Conservation (phyloP, 1,140 invertebrate genomes). For the Drosophila burlai region DNA sequence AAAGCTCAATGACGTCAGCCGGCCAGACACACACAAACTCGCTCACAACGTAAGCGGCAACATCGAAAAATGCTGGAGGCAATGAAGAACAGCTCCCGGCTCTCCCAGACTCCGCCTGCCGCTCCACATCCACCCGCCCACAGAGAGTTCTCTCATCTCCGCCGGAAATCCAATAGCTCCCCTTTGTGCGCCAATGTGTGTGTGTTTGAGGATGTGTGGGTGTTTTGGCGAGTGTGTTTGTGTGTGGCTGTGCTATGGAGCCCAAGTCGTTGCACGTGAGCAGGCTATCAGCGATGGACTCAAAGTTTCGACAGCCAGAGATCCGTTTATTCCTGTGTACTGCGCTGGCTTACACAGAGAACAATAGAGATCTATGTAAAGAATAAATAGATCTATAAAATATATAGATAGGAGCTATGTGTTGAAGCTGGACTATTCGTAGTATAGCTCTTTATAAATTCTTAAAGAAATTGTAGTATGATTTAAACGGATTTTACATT, state of each 20-base stretch:
- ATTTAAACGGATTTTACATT: background rate
- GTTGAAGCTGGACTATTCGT: background rate
- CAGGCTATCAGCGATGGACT: slow-evolving; percentile 51
- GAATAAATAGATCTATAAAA: background rate
- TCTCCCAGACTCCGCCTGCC: slow-evolving; percentile 39
- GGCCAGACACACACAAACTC: slow-evolving; percentile 36
- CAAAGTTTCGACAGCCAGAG: slow-evolving; percentile 40
- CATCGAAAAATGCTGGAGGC: slow-evolving; percentile 39
- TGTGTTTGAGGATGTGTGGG: background rate
- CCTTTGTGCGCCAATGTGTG: slow-evolving; percentile 10
- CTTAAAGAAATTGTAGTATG: background rate
- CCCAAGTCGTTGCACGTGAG: slow-evolving; percentile 62
- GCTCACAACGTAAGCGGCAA: slow-evolving; percentile 22
- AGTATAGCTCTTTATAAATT: background rate
- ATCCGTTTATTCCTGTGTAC: slow-evolving; percentile 23
- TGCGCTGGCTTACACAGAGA: background rate
- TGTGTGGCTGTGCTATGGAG: slow-evolving; percentile 18
- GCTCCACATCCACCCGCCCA: slow-evolving; percentile 3
- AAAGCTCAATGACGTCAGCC: slow-evolving; percentile 84
- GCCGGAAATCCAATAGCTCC: slow-evolving; percentile 49
- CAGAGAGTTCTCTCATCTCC: slow-evolving; percentile 21
- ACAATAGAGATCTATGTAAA: background rate
- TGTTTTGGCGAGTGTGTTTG: slow-evolving; percentile 1
- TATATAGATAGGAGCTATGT: too few relatives aligned
- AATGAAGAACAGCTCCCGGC: slow-evolving; percentile 15